phyloP scores from a whole-genome alignment of 2,888 invertebrate species.

The Drosophila incognita region DNA sequence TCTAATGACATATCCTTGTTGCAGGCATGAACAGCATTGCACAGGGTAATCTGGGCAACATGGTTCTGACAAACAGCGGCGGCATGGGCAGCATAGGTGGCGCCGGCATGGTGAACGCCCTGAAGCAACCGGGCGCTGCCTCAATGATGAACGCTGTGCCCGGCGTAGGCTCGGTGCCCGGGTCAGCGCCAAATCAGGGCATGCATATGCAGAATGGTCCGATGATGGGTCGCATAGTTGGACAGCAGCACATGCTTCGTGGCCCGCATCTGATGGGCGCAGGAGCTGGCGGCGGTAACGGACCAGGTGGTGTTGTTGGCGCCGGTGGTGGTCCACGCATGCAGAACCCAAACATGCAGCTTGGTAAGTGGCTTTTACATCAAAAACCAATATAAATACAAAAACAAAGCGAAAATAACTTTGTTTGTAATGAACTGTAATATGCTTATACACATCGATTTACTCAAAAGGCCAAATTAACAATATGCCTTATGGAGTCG shows the following conservation, averaged over 20 bases:
- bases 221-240: slow-evolving; percentile 86
- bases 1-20: slow-evolving; percentile 10
- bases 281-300: slow-evolving; percentile 70
- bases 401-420: not conserved
- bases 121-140: slow-evolving; percentile 87
- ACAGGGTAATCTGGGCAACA: slow-evolving; percentile 87
- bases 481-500: slow-evolving; percentile 84
- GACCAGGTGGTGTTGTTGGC: slow-evolving; percentile 76
- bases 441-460: not conserved
- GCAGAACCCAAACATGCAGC: slow-evolving; percentile 86
- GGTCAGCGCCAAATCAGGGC: slow-evolving; percentile 79
- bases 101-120: slow-evolving; percentile 90
- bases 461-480: slow-evolving; percentile 82
- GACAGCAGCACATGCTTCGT: slow-evolving; percentile 83
- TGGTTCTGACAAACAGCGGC: slow-evolving; percentile 93
- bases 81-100: slow-evolving; percentile 85
- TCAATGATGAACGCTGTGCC: slow-evolving; percentile 87
- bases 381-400: not conserved
- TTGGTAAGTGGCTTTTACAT: slow-evolving; percentile 70
- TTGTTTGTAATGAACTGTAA: not conserved
- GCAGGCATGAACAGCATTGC: slow-evolving; percentile 89
- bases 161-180: slow-evolving; percentile 84
- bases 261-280: slow-evolving; percentile 85
- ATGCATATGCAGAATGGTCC: slow-evolving; percentile 90
- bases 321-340: slow-evolving; percentile 86